Evolutionary conservation across 2,888 invertebrate species (phyloP).

Genomic region (Chymomyza caudatula): DNA sequence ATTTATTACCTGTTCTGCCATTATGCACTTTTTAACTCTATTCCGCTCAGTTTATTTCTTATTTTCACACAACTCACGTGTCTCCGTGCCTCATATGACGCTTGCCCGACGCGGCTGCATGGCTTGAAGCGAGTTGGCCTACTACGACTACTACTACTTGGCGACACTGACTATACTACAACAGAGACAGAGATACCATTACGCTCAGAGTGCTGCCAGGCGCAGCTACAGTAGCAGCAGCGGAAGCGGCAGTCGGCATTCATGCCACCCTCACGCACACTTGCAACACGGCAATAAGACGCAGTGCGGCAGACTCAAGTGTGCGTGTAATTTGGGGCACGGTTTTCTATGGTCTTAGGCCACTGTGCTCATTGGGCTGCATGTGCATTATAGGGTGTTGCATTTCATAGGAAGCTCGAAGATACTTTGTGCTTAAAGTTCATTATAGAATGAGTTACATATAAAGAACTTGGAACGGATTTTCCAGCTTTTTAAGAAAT

Average conservation of each 20-base stretch:
- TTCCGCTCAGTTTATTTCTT: slow-evolving; percentile 22
- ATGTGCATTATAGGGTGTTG: slow-evolving; percentile 35
- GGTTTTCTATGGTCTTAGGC: neutral
- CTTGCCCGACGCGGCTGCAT: slow-evolving; percentile 24
- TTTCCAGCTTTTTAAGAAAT: too few relatives aligned
- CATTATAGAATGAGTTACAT: too few relatives aligned
- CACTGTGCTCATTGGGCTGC: slow-evolving; percentile 12
- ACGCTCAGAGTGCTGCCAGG: too few relatives aligned
- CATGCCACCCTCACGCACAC: neutral
- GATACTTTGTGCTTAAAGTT: too few relatives aligned
- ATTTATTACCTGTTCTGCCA: neutral
- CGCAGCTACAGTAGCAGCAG: too few relatives aligned
- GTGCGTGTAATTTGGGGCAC: slow-evolving; percentile 10
- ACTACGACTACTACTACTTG: slow-evolving; percentile 26
- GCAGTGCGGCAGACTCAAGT: neutral
- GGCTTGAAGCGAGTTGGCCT: slow-evolving; percentile 42
- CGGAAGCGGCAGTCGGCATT: slow-evolving; percentile 13
- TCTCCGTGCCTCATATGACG: slow-evolving; percentile 30
- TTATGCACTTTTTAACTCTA: neutral
- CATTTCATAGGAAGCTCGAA: too few relatives aligned
- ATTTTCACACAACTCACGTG: slow-evolving; percentile 15
- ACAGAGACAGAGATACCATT: neutral
- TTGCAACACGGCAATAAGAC: neutral
- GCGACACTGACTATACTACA: neutral
- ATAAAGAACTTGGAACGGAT: too few relatives aligned